phyloP scores from a whole-genome alignment of 1,140 invertebrate species.

The Plodia interpunctella region DNA sequence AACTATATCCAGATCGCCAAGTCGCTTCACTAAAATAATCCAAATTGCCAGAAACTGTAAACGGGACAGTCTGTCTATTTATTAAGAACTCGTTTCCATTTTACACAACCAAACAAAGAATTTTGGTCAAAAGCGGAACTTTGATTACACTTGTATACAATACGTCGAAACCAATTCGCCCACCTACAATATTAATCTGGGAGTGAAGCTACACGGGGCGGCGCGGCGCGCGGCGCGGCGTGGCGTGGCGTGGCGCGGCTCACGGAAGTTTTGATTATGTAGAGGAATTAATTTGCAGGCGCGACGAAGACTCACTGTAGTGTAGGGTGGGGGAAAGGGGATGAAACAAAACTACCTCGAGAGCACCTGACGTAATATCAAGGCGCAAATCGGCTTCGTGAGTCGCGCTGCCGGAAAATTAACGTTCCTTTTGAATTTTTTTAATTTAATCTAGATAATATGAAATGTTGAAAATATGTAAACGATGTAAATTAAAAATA shows the following conservation, averaged over 20 bases:
- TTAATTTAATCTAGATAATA: too few species aligned
- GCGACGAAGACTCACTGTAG: slow-evolving; percentile 62
- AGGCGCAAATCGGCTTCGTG: slow-evolving; percentile 10
- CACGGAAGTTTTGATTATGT: slow-evolving; percentile 72
- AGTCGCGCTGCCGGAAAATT: background rate
- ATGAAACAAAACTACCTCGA: slow-evolving; percentile 51
- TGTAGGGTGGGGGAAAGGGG: slow-evolving; percentile 34
- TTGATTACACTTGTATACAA: slow-evolving; percentile 9
- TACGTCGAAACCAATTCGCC: slow-evolving; percentile 6
- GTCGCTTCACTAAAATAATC: too few species aligned
- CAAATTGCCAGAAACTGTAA: too few species aligned
- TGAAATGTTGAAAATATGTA: too few species aligned
- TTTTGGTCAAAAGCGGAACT: slow-evolving; percentile 6
- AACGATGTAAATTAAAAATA: too few species aligned
- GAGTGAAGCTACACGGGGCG: slow-evolving; percentile 46
- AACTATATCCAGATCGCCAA: too few species aligned
- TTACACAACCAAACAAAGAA: slow-evolving; percentile 2
- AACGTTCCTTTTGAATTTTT: background rate
- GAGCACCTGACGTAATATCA: slow-evolving; percentile 18
- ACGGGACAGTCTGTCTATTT: background rate
- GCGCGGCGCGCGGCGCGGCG: slow-evolving; percentile 1
- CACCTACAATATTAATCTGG: slow-evolving; percentile 7
- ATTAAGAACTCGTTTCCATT: background rate
- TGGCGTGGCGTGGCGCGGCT: slow-evolving; percentile 35
- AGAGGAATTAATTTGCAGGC: slow-evolving; percentile 74